These are phyloP conservation scores for Gerris lacustris DNA, from an alignment of 2,888 invertebrate genomes.

Conservation along the genomic window DNA sequence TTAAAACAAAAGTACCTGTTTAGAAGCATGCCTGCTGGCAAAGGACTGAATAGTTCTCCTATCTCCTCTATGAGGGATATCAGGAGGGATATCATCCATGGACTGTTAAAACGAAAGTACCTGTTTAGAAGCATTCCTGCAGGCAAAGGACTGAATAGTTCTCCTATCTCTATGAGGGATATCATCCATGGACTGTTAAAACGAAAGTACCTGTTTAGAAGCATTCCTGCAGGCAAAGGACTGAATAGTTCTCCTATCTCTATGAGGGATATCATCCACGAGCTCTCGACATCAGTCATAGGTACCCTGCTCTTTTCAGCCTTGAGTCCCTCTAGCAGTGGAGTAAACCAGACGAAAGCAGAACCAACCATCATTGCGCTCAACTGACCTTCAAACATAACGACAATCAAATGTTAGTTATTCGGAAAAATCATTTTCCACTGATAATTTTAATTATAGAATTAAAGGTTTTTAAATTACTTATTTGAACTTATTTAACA, in stretches of 20 bases:
- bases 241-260: constrained; percentile 6
- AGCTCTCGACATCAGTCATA: constrained; percentile 1
- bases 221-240: neutral
- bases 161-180: too few relatives aligned
- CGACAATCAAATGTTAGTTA: neutral
- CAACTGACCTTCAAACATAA: neutral
- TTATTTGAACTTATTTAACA: too few relatives aligned
- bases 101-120: too few relatives aligned
- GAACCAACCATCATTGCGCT: constrained; percentile 3
- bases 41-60: constrained; percentile 19
- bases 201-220: neutral
- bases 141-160: constrained; percentile 1
- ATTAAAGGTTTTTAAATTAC: too few relatives aligned
- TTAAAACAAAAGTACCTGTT: too few relatives aligned
- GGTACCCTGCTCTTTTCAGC: neutral
- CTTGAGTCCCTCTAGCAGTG: neutral
- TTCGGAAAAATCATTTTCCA: too few relatives aligned
- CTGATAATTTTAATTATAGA: too few relatives aligned
- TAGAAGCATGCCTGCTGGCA: constrained; percentile 20
- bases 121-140: neutral
- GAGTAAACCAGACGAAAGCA: neutral
- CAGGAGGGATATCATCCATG: too few relatives aligned
- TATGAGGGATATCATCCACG: constrained; percentile 5
- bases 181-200: too few relatives aligned
- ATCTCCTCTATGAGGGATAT: constrained; percentile 15